These are phyloP conservation scores for Autographa gamma DNA, from an alignment of 2,888 invertebrate species.

Conservation along the genomic window DNA sequence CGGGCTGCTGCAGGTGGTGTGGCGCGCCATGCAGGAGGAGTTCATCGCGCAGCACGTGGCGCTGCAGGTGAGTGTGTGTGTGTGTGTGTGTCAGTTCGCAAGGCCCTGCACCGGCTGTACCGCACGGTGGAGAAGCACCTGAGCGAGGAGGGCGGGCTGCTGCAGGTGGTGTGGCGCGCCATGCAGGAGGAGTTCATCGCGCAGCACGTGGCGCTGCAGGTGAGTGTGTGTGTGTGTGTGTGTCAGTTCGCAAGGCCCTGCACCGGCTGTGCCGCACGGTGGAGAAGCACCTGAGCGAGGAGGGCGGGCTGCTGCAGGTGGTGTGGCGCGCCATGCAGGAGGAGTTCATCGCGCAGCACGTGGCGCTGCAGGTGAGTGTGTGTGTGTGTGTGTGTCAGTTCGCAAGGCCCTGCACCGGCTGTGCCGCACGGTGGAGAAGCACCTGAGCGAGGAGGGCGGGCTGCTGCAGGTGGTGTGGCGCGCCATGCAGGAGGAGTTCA, in stretches of 20 bases:
- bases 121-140: slow-evolving; percentile 99
- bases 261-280: slow-evolving; percentile 98
- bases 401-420: slow-evolving; percentile 97
- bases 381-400: slow-evolving; percentile 87
- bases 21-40: slow-evolving; percentile 99
- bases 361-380: slow-evolving; percentile 91
- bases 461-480: slow-evolving; percentile 99
- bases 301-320: slow-evolving; percentile 97
- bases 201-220: slow-evolving; percentile 96
- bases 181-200: slow-evolving; percentile 99
- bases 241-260: slow-evolving; percentile 96
- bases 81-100: slow-evolving; percentile 91
- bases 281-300: slow-evolving; percentile 98
- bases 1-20: slow-evolving; percentile 98
- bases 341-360: slow-evolving; percentile 98
- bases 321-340: slow-evolving; percentile 99
- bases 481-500: slow-evolving; percentile 99
- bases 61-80: slow-evolving; percentile 90
- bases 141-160: slow-evolving; percentile 97
- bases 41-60: slow-evolving; percentile 97
- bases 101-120: slow-evolving; percentile 97
- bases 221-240: slow-evolving; percentile 23
- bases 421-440: slow-evolving; percentile 99
- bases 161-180: slow-evolving; percentile 99
- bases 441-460: slow-evolving; percentile 98